Evolutionary conservation across 1,140 invertebrate species (phyloP).

Genomic region (Yoshiicerus persimilis): DNA sequence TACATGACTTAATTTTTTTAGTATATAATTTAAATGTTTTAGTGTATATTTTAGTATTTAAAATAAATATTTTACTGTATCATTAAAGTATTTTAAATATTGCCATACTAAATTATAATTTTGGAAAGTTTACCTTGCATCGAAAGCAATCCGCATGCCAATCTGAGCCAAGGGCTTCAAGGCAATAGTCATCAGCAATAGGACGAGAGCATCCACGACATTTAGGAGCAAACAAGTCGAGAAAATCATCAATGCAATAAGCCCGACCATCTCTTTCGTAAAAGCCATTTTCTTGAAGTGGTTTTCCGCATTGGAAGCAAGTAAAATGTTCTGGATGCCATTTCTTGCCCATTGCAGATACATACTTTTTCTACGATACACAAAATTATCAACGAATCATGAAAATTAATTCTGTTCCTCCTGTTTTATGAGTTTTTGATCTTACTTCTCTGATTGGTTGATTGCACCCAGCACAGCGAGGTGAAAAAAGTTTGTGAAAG

Average conservation of each 20-base stretch:
- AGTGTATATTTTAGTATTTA: not conserved
- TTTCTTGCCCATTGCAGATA: constrained; percentile 33
- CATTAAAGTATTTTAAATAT: no score
- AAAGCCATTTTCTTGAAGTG: constrained; percentile 62
- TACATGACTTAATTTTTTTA: no score
- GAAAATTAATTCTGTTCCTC: no score
- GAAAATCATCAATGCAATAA: constrained; percentile 60
- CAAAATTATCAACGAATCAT: no score
- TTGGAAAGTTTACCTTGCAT: constrained; percentile 60
- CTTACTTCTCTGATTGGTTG: constrained; percentile 60
- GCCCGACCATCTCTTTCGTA: constrained; percentile 59
- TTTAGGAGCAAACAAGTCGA: constrained; percentile 66
- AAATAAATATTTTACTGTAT: no score
- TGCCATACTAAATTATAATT: not conserved
- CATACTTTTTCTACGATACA: not conserved
- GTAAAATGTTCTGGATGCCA: constrained; percentile 63
- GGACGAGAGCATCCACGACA: constrained; percentile 64
- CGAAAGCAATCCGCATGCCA: constrained; percentile 72
- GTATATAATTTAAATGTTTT: not conserved
- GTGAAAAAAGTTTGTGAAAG: constrained; percentile 66
- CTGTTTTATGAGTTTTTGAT: no score
- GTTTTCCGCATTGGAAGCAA: constrained; percentile 63
- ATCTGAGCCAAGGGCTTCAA: constrained; percentile 66
- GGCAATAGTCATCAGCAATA: constrained; percentile 65
- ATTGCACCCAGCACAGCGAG: constrained; percentile 65